Evolutionary conservation across 2,888 invertebrate genomes (phyloP).

Genomic region (Hydriomena furcata): DNA sequence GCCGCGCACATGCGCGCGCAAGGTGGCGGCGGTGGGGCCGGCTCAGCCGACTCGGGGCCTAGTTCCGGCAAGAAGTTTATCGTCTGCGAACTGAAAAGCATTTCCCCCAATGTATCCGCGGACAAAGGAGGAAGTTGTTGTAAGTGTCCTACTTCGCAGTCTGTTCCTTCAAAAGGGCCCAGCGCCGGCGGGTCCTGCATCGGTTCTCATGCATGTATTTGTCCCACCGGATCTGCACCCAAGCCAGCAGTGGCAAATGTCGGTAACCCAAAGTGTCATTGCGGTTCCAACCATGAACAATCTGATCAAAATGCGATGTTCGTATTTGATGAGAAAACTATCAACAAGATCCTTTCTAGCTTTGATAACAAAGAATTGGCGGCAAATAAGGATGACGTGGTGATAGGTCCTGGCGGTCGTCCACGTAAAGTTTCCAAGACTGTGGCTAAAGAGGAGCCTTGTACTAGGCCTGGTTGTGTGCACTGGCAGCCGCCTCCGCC

Average conservation of each 20-base stretch:
- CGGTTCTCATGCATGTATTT: conserved; percentile 35
- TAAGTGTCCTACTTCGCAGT: conserved; percentile 57
- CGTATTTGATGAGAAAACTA: conserved; percentile 56
- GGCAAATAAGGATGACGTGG: conserved; percentile 36
- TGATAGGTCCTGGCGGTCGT: conserved; percentile 50
- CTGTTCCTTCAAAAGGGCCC: conserved; percentile 31
- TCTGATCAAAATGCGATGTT: conserved; percentile 43
- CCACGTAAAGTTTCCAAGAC: conserved; percentile 41
- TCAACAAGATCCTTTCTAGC: conserved; percentile 50
- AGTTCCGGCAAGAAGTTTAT: conserved; percentile 69
- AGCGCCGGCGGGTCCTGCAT: conserved; percentile 16
- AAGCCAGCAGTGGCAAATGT: conserved; percentile 17
- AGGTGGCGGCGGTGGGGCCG: conserved; percentile 45
- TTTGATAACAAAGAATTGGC: conserved; percentile 54
- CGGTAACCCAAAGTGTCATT: conserved; percentile 38
- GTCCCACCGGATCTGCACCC: conserved; percentile 23
- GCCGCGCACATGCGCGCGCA: conserved; percentile 57
- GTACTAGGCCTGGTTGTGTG: conserved; percentile 65
- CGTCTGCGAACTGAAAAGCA: conserved; percentile 73
- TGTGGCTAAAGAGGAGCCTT: conserved; percentile 53
- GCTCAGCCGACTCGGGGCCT: conserved; percentile 41
- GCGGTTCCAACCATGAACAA: conserved; percentile 35
- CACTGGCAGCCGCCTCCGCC: conserved; percentile 73
- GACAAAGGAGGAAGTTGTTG: conserved; percentile 63
- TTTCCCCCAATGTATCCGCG: conserved; percentile 52